Evolutionary conservation across 2,113 vertebrate species (phyloP).

Genomic region (Anarrhichthys ocellatus): DNA sequence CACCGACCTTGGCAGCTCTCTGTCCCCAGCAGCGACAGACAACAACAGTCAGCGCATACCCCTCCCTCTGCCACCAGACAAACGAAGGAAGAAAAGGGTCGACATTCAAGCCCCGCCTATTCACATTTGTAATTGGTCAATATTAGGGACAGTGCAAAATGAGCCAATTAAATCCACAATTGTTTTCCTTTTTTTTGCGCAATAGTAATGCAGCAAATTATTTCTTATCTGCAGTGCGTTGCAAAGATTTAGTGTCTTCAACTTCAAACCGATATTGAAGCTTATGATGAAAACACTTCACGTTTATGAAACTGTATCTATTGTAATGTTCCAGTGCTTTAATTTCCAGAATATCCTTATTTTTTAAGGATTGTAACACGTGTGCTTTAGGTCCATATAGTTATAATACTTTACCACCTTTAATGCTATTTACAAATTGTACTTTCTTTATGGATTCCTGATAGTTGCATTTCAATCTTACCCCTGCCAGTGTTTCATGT

Average conservation of each 20-base stretch:
- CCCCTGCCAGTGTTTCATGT: not conserved
- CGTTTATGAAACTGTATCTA: not conserved
- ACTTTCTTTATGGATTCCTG: not conserved
- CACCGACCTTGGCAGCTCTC: conserved; percentile 54
- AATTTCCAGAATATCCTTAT: not conserved
- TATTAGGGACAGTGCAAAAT: conserved; percentile 53
- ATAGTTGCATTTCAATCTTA: not conserved
- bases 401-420: not conserved
- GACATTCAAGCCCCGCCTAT: conserved; percentile 38
- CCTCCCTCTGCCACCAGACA: conserved; percentile 50
- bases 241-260: not conserved
- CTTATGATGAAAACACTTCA: not conserved
- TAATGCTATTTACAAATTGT: not conserved
- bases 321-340: not conserved
- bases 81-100: not conserved
- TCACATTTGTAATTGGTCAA: conserved; percentile 55
- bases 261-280: not conserved
- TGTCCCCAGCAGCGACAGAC: conserved; percentile 57
- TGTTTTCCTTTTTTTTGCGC: conserved; percentile 5
- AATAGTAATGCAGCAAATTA: conserved; percentile 16
- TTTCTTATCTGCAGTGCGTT: not conserved
- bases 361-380: not conserved
- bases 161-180: conserved; percentile 50
- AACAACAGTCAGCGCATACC: conserved; percentile 47
- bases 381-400: not conserved